Conservation (phyloP, 2,113 vertebrate species). For the Macaca mulatta region DNA sequence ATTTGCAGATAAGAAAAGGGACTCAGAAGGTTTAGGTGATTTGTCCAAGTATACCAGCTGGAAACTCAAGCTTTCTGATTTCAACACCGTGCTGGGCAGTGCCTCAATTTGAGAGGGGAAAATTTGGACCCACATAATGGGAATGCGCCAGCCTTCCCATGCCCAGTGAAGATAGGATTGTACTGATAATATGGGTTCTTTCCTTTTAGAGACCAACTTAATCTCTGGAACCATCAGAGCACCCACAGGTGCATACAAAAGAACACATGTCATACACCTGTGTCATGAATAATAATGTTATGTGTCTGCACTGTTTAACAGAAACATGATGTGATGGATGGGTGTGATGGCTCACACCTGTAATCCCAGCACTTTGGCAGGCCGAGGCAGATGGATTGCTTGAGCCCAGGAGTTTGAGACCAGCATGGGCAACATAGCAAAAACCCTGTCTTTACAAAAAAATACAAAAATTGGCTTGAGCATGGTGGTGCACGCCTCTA, state of each 20-base stretch:
- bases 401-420: too few relatives aligned
- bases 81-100: not conserved
- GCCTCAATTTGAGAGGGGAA: not conserved
- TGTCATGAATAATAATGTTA: too few relatives aligned
- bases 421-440: too few relatives aligned
- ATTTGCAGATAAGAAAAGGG: not conserved
- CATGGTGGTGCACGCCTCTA: too few relatives aligned
- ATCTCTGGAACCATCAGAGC: not conserved
- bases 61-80: not conserved
- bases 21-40: not conserved
- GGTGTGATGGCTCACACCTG: too few relatives aligned
- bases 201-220: not conserved
- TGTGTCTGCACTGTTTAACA: not conserved
- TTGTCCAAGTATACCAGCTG: not conserved
- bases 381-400: too few relatives aligned
- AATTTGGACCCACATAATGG: fast-evolving
- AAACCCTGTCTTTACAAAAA: too few relatives aligned
- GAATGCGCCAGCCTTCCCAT: not conserved
- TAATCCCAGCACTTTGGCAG: too few relatives aligned
- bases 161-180: not conserved
- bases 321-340: not conserved
- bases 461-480: too few relatives aligned
- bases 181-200: fast-evolving
- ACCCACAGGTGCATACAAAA: too few relatives aligned
- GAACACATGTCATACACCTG: not conserved